Evolutionary conservation across 2,888 invertebrate genomes (phyloP).

Genomic region (Meloe dianella): DNA sequence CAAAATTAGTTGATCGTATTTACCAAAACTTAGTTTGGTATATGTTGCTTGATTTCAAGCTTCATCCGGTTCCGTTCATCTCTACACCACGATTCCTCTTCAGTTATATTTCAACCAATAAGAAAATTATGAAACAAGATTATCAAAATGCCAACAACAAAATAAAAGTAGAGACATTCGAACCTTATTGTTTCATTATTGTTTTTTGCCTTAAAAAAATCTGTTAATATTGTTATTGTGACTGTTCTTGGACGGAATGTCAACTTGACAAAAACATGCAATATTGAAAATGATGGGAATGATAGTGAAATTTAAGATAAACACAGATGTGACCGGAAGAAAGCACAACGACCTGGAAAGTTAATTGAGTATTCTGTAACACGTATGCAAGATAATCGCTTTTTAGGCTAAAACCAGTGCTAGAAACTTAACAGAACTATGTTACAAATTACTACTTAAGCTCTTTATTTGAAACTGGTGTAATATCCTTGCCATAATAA

Average conservation of each 20-base stretch:
- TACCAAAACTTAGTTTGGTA: neutral
- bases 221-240: neutral
- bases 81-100: neutral
- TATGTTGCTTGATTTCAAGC: neutral
- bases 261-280: neutral
- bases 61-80: neutral
- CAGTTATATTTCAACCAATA: neutral
- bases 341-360: neutral
- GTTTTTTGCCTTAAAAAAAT: neutral
- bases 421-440: conserved; percentile 4
- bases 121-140: neutral
- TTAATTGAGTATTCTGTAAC: conserved; percentile 9
- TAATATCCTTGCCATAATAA: conserved; percentile 6
- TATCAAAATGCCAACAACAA: neutral
- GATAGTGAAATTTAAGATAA: neutral
- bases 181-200: neutral
- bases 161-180: neutral
- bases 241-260: neutral
- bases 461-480: conserved; percentile 2
- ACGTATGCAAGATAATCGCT: conserved; percentile 12
- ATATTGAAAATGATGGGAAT: neutral
- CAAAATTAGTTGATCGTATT: neutral
- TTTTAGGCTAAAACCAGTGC: neutral
- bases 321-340: neutral
- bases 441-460: conserved; percentile 13